Evolutionary conservation across 1,140 invertebrate genomes (phyloP), one percentile per base, ranked within the genome.

Genomic region (Rhizoglyphus robini): DNA sequence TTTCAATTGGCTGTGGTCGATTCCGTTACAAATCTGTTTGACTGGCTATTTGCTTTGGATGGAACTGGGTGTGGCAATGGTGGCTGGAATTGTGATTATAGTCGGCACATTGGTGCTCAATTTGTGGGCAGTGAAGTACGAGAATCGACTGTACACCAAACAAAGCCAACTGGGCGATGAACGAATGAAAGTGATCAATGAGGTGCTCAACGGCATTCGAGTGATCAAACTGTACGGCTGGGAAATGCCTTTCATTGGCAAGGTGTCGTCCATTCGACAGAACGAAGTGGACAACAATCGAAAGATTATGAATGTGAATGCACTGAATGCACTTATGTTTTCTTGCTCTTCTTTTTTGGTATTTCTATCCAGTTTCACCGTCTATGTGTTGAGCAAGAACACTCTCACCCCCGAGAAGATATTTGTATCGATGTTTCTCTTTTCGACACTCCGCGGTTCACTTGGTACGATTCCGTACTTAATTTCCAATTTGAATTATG

Each of bases 131-230:
- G 13, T 20, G 25, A 57, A 57, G 25, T 13, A 34, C 54, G 13
- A 23, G 29, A 15, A 25, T 13, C 13, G 13, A 34, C 29, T 13
- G 13, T 8, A n/a, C 8, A 18, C 67, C 18, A 72, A 78, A 68
- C 68, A 63, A 46, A 65, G 70, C 32, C 78, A 79, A 69, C 78
- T 78, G 68, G 60, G 69, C 11, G 69, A 46, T 46, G 41, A 46
- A 23, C 41, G 78, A n/a, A 77, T 78, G 25, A 78, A 79, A 70
- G 76, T 95, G 29, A 92, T 94, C 85, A 95, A 91, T 73, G 93
- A 96, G 82, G 85, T 96, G 61, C 79, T 96, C 23, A 89, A 86
- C 74, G 91, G 90, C 51, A 94, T 96, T 15, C 20, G 69, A 62
- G 66, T 71, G 8, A 41, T 71, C 25, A 71, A 71, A 77, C 76